Evolutionary conservation across 2,113 vertebrate genomes (phyloP), one percentile per base, ranked within the genome.

Genomic region (Hucho hucho): DNA sequence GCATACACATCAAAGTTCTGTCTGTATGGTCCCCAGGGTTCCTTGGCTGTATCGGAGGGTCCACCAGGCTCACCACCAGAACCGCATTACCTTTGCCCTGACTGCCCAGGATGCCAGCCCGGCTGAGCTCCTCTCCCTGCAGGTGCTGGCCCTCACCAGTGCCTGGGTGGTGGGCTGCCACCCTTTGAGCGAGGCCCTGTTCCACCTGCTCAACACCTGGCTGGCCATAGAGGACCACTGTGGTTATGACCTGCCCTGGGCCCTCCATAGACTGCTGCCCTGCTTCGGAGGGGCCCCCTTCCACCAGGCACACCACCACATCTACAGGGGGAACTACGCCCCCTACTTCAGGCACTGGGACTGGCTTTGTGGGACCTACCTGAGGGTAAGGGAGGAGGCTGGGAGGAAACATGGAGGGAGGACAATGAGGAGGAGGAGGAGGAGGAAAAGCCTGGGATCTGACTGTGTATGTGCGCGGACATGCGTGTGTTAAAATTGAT

Each of bases 321-420:
- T 46, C 0, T 73, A 80, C 70, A 86, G 2, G 0, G 83, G 81
- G 14, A 95, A 95, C 47, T 94, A 89, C 5, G 94, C 94, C 1
- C 94, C 94, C 11, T 94, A 94, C 74, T 94, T 95, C 79, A 92
- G 81, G 20, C 93, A 94, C 83, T 94, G 92, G 93, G 93, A 94
- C 73, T 83, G 64, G 5, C 78, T 95, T 2, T 93, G 87, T 67
- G 92, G 92, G 1, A 94, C 94, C 0, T 22, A 32, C 6, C 37
- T 76, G 6, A 1, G 63, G 58, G 61, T 46, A 28, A n/a, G 58
- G n/a, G 58, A 61, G 58, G 58, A 59, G 58, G 58, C 6, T 18
- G 58, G 58, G 1, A 61, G 58, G 18, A 61, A 22, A 22, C 20
- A 22, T n/a, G 58, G 58, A 22, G 58, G 58, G 58, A 22, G 49